Evolutionary conservation across 2,888 invertebrate genomes (phyloP), one percentile per base, ranked within the genome.

Genomic region (Pecten maximus): DNA sequence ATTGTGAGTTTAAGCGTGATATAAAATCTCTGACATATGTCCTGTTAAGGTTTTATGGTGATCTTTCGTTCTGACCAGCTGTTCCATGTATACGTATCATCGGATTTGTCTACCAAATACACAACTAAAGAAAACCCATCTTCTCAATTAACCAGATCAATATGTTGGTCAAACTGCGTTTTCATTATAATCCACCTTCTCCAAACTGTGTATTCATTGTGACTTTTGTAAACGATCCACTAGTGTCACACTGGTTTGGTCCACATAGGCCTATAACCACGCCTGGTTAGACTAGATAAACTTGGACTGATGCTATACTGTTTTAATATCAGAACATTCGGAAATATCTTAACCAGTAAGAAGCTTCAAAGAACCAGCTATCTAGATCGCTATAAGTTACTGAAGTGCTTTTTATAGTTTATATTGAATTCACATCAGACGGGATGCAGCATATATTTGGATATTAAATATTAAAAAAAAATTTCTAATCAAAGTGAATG

Each of bases 121-220:
- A 74, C 35, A 74, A 74, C 74, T 74, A 74, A 74, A 74, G 74
- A 74, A 74, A 74, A 74, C 74, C 12, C 74, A 12, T 74, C 35
- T 74, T 74, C 74, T 74, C 74, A 74, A 35, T 74, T 74, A 74
- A 35, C 74, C 16, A 35, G 74, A 74, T 74, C 74, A 28, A 74
- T 74, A 74, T 35, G 74, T 74, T 74, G 74, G 74, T 74, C 35
- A 74, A 60, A 74, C 35, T 35, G 74, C 23, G n/a, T 60, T 60
- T 60, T 74, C 35, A 74, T 74, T 74, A 74, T 74, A 28, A 74
- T 35, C 74, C 35, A 74, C 74, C 74, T 35, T 35, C 74, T 74
- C 35, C 3, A 35, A 74, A 74, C 35, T 35, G 28, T 74, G 28
- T 74, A 35, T 8, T 10, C 35, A 35, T 4, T 74, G 74, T 74